These are phyloP conservation scores for Meleagris gallopavo DNA, from an alignment of 2,113 vertebrate genomes.

Conservation along the genomic window DNA sequence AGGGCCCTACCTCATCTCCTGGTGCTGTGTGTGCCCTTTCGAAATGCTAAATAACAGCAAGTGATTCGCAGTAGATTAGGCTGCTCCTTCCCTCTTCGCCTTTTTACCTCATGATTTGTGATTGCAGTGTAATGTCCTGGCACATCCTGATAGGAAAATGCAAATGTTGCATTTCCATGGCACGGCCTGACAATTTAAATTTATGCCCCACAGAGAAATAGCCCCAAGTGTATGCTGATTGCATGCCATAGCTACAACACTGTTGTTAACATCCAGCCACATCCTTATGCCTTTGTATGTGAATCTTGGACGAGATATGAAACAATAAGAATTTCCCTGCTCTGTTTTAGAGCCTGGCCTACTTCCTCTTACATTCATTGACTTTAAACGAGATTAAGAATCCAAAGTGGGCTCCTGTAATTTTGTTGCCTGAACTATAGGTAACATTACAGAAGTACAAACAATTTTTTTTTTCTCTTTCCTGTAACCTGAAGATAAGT, in stretches of 20 bases:
- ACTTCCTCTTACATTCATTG: neutral
- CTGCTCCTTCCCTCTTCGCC: neutral
- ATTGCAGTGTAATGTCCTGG: neutral
- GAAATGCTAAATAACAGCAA: neutral
- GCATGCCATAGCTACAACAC: neutral
- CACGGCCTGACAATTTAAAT: neutral
- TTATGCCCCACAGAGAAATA: neutral
- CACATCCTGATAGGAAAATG: slow-evolving; percentile 30
- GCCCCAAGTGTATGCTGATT: neutral
- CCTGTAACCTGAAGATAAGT: neutral
- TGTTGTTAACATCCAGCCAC: neutral
- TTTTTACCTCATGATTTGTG: neutral
- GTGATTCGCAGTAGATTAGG: neutral
- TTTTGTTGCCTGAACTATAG: neutral
- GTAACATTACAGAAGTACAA: neutral
- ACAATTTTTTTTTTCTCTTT: neutral
- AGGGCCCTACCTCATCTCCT: neutral
- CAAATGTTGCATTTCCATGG: slow-evolving; percentile 19
- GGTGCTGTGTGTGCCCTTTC: neutral
- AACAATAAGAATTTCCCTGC: neutral
- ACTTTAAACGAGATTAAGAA: neutral
- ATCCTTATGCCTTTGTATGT: neutral
- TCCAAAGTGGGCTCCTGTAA: neutral
- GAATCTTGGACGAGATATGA: neutral
- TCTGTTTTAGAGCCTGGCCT: neutral